Evolutionary conservation across 2,797 vertebrate species (phyloP).

Genomic region (Aplochiton taeniatus): DNA sequence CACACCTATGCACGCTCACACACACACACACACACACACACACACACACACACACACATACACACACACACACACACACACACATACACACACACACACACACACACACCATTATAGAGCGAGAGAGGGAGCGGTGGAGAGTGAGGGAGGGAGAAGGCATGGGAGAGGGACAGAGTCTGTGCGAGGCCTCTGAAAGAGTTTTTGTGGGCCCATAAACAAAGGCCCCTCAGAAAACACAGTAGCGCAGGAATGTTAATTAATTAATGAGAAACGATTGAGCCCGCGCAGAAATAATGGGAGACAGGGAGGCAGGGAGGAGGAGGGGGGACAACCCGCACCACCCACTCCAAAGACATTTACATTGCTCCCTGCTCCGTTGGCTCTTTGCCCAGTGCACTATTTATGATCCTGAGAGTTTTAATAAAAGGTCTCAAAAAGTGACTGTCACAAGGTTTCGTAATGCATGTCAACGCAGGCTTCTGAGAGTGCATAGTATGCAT

Average conservation of each 20-base stretch:
- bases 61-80: conserved; percentile 2
- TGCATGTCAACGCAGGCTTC: too few species aligned
- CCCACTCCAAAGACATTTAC: too few species aligned
- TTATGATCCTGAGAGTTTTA: too few species aligned
- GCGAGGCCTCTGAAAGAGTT: conserved; percentile 67
- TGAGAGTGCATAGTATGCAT: too few species aligned
- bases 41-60: neutral
- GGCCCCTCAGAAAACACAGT: conserved; percentile 75
- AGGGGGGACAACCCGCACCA: neutral
- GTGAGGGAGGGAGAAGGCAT: neutral
- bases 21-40: too few species aligned
- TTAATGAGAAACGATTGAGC: conserved; percentile 79
- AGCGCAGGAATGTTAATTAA: conserved; percentile 81
- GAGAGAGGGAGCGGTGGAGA: conserved; percentile 16
- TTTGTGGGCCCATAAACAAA: conserved; percentile 73
- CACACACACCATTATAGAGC: neutral
- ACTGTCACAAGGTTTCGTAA: too few species aligned
- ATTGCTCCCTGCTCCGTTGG: too few species aligned
- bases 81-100: conserved; percentile 5
- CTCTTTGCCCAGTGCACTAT: too few species aligned
- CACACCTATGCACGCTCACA: too few species aligned
- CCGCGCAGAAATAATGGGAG: conserved; percentile 54
- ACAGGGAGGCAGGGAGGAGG: conserved; percentile 25
- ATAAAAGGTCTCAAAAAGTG: too few species aligned
- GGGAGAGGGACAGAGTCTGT: conserved; percentile 30